phyloP scores from a whole-genome alignment of 2,888 invertebrate species.

The Homarus gammarus region DNA sequence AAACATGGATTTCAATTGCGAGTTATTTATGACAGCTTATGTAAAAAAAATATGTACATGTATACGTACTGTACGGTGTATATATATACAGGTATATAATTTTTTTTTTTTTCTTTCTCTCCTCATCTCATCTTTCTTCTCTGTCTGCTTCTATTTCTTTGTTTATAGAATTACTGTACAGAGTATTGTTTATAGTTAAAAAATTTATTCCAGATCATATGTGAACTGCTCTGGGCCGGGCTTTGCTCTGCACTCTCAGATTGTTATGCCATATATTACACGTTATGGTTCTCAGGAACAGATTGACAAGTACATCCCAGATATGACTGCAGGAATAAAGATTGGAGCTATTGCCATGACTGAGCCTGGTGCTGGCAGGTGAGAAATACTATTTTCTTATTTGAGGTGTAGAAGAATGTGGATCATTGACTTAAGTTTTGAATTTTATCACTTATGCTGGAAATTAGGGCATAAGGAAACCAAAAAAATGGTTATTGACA shows the following conservation, averaged over 20 bases:
- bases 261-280: constrained; percentile 80
- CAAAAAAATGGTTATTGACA: too few relatives aligned
- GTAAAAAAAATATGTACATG: too few relatives aligned
- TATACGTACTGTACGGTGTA: too few relatives aligned
- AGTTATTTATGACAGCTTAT: too few relatives aligned
- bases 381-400: too few relatives aligned
- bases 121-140: not conserved
- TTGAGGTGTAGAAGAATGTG: too few relatives aligned
- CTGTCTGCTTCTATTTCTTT: too few relatives aligned
- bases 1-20: too few relatives aligned
- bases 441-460: too few relatives aligned
- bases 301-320: constrained; percentile 79
- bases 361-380: constrained; percentile 81
- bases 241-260: constrained; percentile 80
- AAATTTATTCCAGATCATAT: constrained; percentile 79
- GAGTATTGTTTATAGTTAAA: not conserved
- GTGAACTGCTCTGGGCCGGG: constrained; percentile 79
- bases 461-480: not conserved
- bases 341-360: constrained; percentile 81
- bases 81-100: too few relatives aligned
- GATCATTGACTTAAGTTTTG: too few relatives aligned
- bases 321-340: constrained; percentile 79
- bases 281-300: constrained; percentile 80
- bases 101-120: not conserved
- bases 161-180: too few relatives aligned